phyloP scores from a whole-genome alignment of 2,888 invertebrate species.

The Crioceris asparagi region DNA sequence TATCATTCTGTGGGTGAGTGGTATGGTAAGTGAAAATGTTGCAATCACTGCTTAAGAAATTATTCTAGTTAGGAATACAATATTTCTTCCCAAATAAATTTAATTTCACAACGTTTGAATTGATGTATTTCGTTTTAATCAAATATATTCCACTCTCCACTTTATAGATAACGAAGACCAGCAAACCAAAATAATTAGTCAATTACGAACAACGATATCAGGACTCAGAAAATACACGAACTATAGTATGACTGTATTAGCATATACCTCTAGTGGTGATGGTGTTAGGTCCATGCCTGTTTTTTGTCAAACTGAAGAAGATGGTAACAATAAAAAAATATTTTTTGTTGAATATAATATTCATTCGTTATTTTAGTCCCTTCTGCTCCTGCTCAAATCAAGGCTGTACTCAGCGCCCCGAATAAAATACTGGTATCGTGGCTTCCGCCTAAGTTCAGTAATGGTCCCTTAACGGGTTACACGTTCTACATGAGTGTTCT shows the following conservation, averaged over 20 bases:
- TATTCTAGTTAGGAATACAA: not conserved
- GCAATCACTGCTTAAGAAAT: not conserved
- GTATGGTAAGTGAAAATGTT: slow-evolving; percentile 50
- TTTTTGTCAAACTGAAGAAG: slow-evolving; percentile 82
- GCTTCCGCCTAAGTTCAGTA: slow-evolving; percentile 75
- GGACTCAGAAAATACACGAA: slow-evolving; percentile 79
- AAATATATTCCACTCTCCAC: slow-evolving; percentile 3
- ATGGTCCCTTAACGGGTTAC: slow-evolving; percentile 75
- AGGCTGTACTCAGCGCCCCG: slow-evolving; percentile 76
- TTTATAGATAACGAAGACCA: slow-evolving; percentile 59
- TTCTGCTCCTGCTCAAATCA: slow-evolving; percentile 80
- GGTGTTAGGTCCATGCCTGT: slow-evolving; percentile 76
- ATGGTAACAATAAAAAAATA: slow-evolving; percentile 50
- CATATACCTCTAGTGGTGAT: slow-evolving; percentile 82
- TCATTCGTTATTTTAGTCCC: slow-evolving; percentile 51
- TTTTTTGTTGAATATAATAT: not conserved
- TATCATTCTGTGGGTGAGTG: slow-evolving; percentile 69
- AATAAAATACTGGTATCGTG: slow-evolving; percentile 82
- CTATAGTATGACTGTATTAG: slow-evolving; percentile 83
- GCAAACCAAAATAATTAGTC: slow-evolving; percentile 64
- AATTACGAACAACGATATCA: slow-evolving; percentile 58
- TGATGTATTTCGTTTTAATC: no score
- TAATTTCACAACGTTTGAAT: no score
- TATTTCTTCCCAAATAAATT: not conserved
- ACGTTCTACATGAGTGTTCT: slow-evolving; percentile 74